Conservation (phyloP, 2,888 invertebrate genomes). For the Atethmia centrago region DNA sequence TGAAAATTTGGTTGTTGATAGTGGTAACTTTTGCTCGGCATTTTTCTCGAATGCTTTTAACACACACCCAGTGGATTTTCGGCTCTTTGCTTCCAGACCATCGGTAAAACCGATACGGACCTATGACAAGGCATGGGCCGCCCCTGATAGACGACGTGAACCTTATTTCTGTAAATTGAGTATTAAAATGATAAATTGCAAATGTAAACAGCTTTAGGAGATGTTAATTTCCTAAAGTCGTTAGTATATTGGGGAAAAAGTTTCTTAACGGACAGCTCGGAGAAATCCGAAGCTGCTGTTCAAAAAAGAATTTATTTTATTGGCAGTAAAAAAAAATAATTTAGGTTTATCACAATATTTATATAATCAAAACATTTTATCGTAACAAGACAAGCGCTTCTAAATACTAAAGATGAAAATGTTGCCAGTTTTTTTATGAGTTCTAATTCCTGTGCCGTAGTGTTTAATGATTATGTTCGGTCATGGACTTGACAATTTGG, state of each 20-base stretch:
- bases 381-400: background rate
- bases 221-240: background rate
- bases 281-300: background rate
- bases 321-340: background rate
- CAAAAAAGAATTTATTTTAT: too few species aligned
- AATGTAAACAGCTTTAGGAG: too few species aligned
- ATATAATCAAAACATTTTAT: background rate
- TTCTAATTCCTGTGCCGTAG: background rate
- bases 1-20: slow-evolving; percentile 33
- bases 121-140: slow-evolving; percentile 55
- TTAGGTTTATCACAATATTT: background rate
- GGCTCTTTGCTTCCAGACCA: slow-evolving; percentile 55
- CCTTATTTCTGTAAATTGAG: slow-evolving; percentile 17
- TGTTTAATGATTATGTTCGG: slow-evolving; percentile 16
- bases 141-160: slow-evolving; percentile 23
- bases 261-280: background rate
- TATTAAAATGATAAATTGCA: background rate
- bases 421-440: background rate
- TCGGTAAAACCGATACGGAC: slow-evolving; percentile 66
- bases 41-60: slow-evolving; percentile 18
- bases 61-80: slow-evolving; percentile 66
- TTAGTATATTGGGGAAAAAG: background rate
- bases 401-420: background rate
- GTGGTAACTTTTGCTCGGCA: slow-evolving; percentile 49
- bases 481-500: too few species aligned